Conservation (phyloP, 2,888 invertebrate species). For the Drosophila histrio region DNA sequence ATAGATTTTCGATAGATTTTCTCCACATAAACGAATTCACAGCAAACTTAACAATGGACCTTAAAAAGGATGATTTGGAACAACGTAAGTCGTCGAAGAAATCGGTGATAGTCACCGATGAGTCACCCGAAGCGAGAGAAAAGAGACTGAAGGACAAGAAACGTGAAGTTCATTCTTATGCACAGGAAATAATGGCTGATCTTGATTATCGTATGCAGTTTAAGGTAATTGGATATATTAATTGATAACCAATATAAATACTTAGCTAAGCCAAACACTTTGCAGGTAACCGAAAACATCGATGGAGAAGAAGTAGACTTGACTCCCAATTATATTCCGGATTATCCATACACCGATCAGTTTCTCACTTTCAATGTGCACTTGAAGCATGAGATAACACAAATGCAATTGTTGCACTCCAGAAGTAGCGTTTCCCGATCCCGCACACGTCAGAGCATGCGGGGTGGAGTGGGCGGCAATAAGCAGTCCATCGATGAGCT, state of each 20-base stretch:
- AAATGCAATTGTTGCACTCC: slow-evolving; percentile 3
- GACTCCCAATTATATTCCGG: slow-evolving; percentile 69
- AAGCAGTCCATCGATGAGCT: slow-evolving; percentile 75
- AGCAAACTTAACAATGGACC: background rate
- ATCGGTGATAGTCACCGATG: slow-evolving; percentile 39
- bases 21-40: background rate
- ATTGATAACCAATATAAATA: too few relatives aligned
- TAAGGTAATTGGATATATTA: slow-evolving; percentile 25
- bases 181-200: slow-evolving; percentile 30
- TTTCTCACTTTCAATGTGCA: slow-evolving; percentile 52
- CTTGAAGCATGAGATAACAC: slow-evolving; percentile 25
- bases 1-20: background rate
- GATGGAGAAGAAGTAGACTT: slow-evolving; percentile 55
- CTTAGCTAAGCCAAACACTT: too few relatives aligned
- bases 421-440: slow-evolving; percentile 4
- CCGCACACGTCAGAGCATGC: slow-evolving; percentile 46
- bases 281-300: slow-evolving; percentile 52
- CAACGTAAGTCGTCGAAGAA: slow-evolving; percentile 28
- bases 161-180: slow-evolving; percentile 33
- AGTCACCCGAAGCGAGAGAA: rapidly evolving
- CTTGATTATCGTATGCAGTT: slow-evolving; percentile 51
- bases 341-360: slow-evolving; percentile 8
- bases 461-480: slow-evolving; percentile 58
- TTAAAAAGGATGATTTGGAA: background rate
- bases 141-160: slow-evolving; percentile 23